Base-by-base conservation (phyloP, 2,888 invertebrate genomes). In the Leucophenga maculata region DNA sequence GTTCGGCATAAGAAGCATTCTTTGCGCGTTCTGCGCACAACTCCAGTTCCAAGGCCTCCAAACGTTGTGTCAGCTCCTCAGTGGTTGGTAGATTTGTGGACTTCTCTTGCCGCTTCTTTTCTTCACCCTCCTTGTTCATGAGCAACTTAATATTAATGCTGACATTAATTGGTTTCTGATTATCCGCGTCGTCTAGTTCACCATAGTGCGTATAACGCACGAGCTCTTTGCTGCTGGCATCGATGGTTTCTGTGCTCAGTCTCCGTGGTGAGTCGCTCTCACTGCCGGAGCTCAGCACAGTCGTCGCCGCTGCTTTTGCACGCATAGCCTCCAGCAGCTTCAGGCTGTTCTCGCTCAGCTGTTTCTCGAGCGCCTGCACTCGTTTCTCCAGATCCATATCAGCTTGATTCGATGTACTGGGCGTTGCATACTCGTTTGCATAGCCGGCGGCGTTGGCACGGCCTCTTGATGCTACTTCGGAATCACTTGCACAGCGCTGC, bases 401-500 rank as follows among this genome's bases (percentile, higher is more conserved):
- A n/a, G 80, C 77, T 22, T 76, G 78, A 6, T 68, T 73, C 4
- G 83, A 85, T 20, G 84, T 85, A 69, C 76, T 78, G 39, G 84
- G 85, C 68, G 48, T 70, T 3, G 80, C 78, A 11, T 39, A 1
- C 9, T 39, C 9, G 8, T 11, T 39, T 26, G 75, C 74, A 31
- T 69, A 44, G 52, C 48, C 70, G 44, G 65, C 72, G 26, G 64
- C 68, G n/a, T 64, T 67, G 16, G 62, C 69, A 66, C 70, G 65
- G 32, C 67, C 67, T 70, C 72, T 77, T 71, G 86, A 86, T 86
- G 86, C 80, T 77, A 86, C 86, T 79, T 86, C 86, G 86, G 86
- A 86, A 86, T 86, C 86, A 86, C 86, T 86, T 86, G 86, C 85
- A 84, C 86, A 82, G 84, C 86, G 86, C 86, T 85, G 86, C 86